Percentiles rank a stretch among this genome's conserved stretches.
Evolutionary conservation across 2,113 vertebrate species (phyloP).

Genomic region (Astatotilapia flaviijosephi): DNA sequence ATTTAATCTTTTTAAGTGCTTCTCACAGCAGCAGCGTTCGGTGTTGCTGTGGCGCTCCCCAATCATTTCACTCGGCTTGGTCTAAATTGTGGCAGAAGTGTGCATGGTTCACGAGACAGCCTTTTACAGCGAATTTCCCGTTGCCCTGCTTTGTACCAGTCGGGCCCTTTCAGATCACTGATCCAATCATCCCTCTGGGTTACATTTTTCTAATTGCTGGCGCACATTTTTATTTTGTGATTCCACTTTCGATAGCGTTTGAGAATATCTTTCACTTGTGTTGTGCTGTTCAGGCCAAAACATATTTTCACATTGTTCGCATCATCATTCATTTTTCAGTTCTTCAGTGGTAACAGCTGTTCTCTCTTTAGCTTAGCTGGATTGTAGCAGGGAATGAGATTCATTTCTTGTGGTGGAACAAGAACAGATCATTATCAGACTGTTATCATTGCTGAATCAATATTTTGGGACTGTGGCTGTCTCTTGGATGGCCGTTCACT

Average conservation of each 20-base stretch:
- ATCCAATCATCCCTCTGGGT: not conserved
- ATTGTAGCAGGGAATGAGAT: not conserved
- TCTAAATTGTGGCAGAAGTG: constrained; percentile 12
- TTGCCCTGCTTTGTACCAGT: constrained; percentile 6
- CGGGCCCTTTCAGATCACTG: constrained; percentile 19
- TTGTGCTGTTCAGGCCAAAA: not conserved
- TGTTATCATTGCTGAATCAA: not conserved
- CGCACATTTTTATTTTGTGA: not conserved
- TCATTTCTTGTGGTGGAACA: not conserved
- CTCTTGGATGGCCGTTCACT: not conserved
- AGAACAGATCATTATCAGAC: not conserved
- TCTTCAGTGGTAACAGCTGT: constrained; percentile 10
- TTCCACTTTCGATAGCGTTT: not conserved
- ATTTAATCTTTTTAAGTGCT: not conserved
- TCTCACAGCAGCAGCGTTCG: not conserved
- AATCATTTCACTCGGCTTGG: constrained; percentile 11
- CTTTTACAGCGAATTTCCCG: not conserved
- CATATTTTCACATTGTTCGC: not conserved
- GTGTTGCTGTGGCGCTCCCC: not conserved
- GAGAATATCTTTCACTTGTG: not conserved
- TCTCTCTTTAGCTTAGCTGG: not conserved
- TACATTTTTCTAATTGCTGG: not conserved
- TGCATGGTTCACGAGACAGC: constrained; percentile 19
- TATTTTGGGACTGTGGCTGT: not conserved
- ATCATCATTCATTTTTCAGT: constrained; percentile 15